Evolutionary conservation across 2,797 vertebrate species (phyloP).

Genomic region (Lepus oiostolus): DNA sequence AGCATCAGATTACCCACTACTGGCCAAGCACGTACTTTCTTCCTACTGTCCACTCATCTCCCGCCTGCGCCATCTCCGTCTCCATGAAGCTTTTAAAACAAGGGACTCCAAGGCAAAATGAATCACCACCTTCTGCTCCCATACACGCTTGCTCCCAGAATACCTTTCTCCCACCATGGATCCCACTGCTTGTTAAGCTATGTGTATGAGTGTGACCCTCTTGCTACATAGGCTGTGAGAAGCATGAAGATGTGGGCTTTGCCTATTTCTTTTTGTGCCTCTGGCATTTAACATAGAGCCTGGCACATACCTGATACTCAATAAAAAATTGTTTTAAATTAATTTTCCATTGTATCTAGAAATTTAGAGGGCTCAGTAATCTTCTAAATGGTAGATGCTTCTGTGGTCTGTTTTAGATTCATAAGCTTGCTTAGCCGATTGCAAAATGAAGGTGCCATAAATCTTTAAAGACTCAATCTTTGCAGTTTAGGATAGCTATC

Average conservation of each 20-base stretch:
- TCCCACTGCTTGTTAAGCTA: background rate
- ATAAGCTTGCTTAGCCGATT: constrained; percentile 61
- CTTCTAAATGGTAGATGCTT: background rate
- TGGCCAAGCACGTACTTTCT: constrained; percentile 9
- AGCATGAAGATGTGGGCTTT: background rate
- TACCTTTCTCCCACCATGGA: background rate
- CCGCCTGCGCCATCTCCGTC: background rate
- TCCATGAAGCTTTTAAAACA: background rate
- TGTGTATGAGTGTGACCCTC: rapidly evolving
- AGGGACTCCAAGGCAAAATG: background rate
- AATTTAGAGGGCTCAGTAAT: background rate
- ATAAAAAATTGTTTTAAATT: background rate
- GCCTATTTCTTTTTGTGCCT: background rate
- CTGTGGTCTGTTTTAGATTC: constrained; percentile 67
- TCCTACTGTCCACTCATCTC: background rate
- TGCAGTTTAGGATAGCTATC: constrained; percentile 50
- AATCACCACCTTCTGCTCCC: background rate
- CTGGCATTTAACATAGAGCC: constrained; percentile 2
- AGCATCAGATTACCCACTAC: background rate
- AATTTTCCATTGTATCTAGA: constrained; percentile 8
- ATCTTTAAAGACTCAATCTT: constrained; percentile 64
- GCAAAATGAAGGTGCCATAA: constrained; percentile 62
- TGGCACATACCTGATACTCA: background rate
- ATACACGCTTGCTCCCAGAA: background rate
- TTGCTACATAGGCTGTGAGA: background rate